These are phyloP conservation scores for Catostomus latipinnis DNA, from an alignment of 2,797 vertebrate species.

Conservation along the genomic window DNA sequence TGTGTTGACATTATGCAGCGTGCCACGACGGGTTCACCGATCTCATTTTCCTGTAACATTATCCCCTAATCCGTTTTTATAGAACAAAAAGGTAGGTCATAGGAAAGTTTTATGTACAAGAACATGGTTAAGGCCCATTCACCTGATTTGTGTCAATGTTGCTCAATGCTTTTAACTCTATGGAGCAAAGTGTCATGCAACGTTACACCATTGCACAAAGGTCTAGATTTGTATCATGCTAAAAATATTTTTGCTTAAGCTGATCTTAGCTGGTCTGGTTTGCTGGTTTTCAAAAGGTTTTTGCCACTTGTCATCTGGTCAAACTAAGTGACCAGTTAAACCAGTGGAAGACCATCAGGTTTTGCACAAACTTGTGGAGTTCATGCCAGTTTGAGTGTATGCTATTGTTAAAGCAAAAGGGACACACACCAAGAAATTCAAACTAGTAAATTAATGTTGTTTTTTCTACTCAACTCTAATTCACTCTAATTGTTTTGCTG, in stretches of 20 bases:
- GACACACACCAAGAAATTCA: too few species aligned
- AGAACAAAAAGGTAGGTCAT: slow-evolving; percentile 29
- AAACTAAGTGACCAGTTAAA: too few species aligned
- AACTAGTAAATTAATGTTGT: too few species aligned
- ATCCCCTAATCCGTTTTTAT: slow-evolving; percentile 16
- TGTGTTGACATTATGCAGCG: slow-evolving; percentile 27
- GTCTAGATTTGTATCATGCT: neutral
- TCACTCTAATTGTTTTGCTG: too few species aligned
- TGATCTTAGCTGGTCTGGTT: too few species aligned
- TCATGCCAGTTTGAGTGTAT: too few species aligned
- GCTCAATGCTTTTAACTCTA: neutral
- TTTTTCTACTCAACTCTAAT: neutral
- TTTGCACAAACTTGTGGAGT: too few species aligned
- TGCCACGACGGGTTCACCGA: neutral
- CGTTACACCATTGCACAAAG: neutral
- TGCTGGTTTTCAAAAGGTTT: too few species aligned
- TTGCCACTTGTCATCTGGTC: too few species aligned
- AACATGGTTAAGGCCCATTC: neutral
- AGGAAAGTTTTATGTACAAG: slow-evolving; percentile 18
- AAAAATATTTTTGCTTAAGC: too few species aligned
- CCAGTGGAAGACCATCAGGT: too few species aligned
- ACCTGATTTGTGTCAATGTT: neutral
- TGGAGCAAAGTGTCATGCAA: neutral
- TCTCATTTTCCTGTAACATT: neutral
- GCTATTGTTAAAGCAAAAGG: too few species aligned